These are phyloP conservation scores for Pseudanteris insignis DNA, from an alignment of 2,888 invertebrate species.

Conservation along the genomic window DNA sequence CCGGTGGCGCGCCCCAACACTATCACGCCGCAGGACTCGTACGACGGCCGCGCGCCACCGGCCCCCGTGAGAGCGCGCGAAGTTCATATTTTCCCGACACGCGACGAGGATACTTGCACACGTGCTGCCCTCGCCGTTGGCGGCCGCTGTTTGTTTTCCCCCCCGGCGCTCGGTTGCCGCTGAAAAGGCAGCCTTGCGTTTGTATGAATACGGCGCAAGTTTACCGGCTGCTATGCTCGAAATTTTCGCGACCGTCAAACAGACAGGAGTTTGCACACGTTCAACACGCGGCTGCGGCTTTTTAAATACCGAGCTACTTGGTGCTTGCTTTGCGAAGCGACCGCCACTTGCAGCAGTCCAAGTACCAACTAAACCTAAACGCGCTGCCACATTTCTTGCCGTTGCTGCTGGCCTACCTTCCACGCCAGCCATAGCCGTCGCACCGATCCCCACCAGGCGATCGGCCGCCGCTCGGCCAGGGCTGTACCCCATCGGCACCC, in stretches of 20 bases:
- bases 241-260: background rate
- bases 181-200: too few species aligned
- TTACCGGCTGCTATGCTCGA: background rate
- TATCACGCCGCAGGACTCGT: too few species aligned
- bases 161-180: too few species aligned
- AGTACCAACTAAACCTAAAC: conserved; percentile 62
- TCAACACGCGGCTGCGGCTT: conserved; percentile 26
- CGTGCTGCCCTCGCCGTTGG: background rate
- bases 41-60: conserved; percentile 23
- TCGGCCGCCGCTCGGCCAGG: conserved; percentile 8
- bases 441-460: conserved; percentile 42
- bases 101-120: conserved; percentile 27
- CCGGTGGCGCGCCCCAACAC: too few species aligned
- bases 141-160: too few species aligned
- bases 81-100: conserved; percentile 35
- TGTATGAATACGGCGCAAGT: background rate
- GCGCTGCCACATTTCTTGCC: conserved; percentile 63
- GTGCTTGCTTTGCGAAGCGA: conserved; percentile 20
- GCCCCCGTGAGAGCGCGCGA: conserved; percentile 40
- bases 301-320: too few species aligned
- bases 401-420: conserved; percentile 55
- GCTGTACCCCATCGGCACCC: conserved; percentile 11
- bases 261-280: conserved; percentile 10
- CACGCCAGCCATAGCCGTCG: conserved; percentile 62
- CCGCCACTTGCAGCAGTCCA: conserved; percentile 61